These are phyloP conservation scores for Mimumesa dahlbomi DNA, from an alignment of 2,888 invertebrate genomes.

Conservation along the genomic window DNA sequence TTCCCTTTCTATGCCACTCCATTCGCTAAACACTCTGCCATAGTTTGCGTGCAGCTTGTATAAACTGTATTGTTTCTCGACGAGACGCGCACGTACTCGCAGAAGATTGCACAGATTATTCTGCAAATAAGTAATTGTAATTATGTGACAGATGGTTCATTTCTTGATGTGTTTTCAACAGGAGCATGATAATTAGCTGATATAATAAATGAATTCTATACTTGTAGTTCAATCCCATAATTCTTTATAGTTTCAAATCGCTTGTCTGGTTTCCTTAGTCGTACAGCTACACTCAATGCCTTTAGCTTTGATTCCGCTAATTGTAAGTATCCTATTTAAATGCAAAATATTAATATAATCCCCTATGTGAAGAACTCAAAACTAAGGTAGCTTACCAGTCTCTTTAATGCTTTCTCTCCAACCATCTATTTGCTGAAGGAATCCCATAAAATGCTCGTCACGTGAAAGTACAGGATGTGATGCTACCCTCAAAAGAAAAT, in stretches of 20 bases:
- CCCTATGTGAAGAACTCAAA: not conserved
- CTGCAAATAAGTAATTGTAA: constrained; percentile 73
- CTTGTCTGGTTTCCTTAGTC: constrained; percentile 87
- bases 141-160: no score
- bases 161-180: no score
- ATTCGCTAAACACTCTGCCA: constrained; percentile 91
- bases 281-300: constrained; percentile 87
- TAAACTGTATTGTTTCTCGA: constrained; percentile 88
- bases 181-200: no score
- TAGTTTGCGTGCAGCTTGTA: constrained; percentile 91
- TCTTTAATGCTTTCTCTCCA: constrained; percentile 90
- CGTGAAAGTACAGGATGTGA: constrained; percentile 88
- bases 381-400: constrained; percentile 82
- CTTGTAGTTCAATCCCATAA: constrained; percentile 88
- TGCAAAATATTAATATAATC: constrained; percentile 10
- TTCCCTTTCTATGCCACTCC: constrained; percentile 91
- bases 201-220: no score
- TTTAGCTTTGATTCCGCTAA: constrained; percentile 90
- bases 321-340: constrained; percentile 85
- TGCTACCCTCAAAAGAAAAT: constrained; percentile 88
- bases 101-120: constrained; percentile 79
- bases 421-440: constrained; percentile 89
- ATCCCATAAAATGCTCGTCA: constrained; percentile 89
- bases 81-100: constrained; percentile 84
- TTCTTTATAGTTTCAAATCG: constrained; percentile 88